Conservation (phyloP, 2,888 invertebrate genomes). For the Lymantria monacha region DNA sequence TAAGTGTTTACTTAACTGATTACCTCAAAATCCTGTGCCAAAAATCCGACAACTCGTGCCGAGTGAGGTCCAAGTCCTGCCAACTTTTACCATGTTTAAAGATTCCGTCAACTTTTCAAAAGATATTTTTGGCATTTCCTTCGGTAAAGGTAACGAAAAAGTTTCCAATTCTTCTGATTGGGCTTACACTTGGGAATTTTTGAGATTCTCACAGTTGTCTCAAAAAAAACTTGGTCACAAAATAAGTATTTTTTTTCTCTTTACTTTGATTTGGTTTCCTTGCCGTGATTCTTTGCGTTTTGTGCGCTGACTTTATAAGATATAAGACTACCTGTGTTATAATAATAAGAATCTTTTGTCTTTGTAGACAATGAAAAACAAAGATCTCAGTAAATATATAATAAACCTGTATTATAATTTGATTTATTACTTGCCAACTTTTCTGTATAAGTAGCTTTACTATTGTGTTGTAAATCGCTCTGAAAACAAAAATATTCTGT, state of each 20-base stretch:
- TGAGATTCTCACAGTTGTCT: slow-evolving; percentile 17
- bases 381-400: background rate
- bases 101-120: slow-evolving; percentile 9
- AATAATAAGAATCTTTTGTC: slow-evolving; percentile 6
- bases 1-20: slow-evolving; percentile 38
- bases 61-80: slow-evolving; percentile 8
- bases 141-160: slow-evolving; percentile 19
- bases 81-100: slow-evolving; percentile 24
- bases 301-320: slow-evolving; percentile 6
- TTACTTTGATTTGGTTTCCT: slow-evolving; percentile 25
- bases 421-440: background rate
- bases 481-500: too few relatives aligned
- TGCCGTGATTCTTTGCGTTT: slow-evolving; percentile 22
- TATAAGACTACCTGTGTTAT: slow-evolving; percentile 6
- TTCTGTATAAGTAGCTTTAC: too few relatives aligned
- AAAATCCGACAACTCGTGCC: slow-evolving; percentile 14
- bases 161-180: slow-evolving; percentile 31
- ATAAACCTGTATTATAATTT: background rate
- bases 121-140: slow-evolving; percentile 15
- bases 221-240: slow-evolving; percentile 19
- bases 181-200: slow-evolving; percentile 26
- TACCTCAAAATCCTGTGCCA: slow-evolving; percentile 22
- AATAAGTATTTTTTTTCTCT: slow-evolving; percentile 18
- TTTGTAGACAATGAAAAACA: slow-evolving; percentile 3
- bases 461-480: too few relatives aligned